Evolutionary conservation across 1,140 invertebrate genomes (phyloP), one percentile per base, ranked within the genome.

Genomic region (Drosophila jambulina): DNA sequence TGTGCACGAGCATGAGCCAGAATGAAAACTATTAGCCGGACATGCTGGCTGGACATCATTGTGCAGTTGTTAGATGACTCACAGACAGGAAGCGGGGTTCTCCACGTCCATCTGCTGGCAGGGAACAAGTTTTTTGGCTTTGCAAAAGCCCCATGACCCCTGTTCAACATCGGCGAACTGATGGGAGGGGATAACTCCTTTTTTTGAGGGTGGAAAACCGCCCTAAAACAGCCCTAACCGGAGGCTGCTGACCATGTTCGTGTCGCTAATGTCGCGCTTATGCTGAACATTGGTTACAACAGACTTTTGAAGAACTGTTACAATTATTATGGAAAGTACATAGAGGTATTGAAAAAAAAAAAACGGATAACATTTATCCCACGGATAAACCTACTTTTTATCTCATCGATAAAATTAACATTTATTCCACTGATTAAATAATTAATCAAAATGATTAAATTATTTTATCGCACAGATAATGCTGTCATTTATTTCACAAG

Each of bases 11-110:
- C 68, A 60, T 51, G 48, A 34, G 63, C 43, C 56, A 56, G 63
- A 77, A 54, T 67, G 63, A 78, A 78, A 78, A 78, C 75, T 78
- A 78, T 78, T 78, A 78, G 74, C 74, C 57, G 27, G 75, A 78
- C 74, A 78, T 69, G 48, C 53, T 49, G 54, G n/a, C 23, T 10
- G 29, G 64, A 69, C 69, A 72, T 71, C 57, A 45, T 45, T 56
- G 53, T 65, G 71, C 38, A 53, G 70, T 72, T 72, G 70, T 75
- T 75, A 64, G 49, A 53, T 75, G 75, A 23, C 45, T 53, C 48
- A 38, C 67, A 60, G 45, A 58, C 68, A 71, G 53, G 65, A 72
- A 49, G 43, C 51, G 36, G 38, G 19, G 34, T 21, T 4, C 53
- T 45, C 36, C 51, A 17, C 67, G 62, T 68, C 49, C 54, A 61